Evolutionary conservation across 2,888 invertebrate genomes (phyloP).

Genomic region (Caenorhabditis macrosperma): DNA sequence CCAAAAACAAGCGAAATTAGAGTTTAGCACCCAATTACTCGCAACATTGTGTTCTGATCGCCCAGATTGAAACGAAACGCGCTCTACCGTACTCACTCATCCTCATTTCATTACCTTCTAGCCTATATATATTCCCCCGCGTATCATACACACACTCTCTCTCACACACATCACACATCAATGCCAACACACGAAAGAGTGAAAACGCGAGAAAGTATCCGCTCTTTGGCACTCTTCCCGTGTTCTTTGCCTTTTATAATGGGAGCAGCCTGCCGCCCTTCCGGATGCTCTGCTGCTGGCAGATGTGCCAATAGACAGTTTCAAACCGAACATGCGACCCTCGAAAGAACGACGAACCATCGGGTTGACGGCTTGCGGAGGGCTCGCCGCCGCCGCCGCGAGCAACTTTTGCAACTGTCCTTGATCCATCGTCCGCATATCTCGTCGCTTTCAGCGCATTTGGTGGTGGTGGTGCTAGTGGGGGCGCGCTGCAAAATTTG

Average conservation of each 20-base stretch:
- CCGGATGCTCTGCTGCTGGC: no score
- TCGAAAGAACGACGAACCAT: conserved; percentile 11
- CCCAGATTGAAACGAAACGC: no score
- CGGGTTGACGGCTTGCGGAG: conserved; percentile 1
- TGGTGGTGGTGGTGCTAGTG: not conserved
- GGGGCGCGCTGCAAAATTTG: not conserved
- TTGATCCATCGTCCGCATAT: conserved; percentile 53
- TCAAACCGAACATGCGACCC: conserved; percentile 1
- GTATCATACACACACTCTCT: not conserved
- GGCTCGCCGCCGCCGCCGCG: conserved; percentile 26
- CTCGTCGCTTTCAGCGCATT: conserved; percentile 12
- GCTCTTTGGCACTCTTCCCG: not conserved
- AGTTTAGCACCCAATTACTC: no score
- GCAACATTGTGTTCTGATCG: no score
- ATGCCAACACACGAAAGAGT: not conserved
- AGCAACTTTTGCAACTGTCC: conserved; percentile 49
- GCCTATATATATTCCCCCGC: not conserved
- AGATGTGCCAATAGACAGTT: conserved; percentile 7
- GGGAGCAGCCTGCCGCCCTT: no score
- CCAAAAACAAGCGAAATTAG: no score
- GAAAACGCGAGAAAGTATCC: not conserved
- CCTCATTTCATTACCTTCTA: not conserved
- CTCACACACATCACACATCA: not conserved
- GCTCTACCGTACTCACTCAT: no score
- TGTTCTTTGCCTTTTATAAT: no score